A percentile compares a stretch with the other conserved stretches of the same genome.
Evolutionary conservation across 2,888 invertebrate species (phyloP).

Genomic region (Zele albiditarsus): DNA sequence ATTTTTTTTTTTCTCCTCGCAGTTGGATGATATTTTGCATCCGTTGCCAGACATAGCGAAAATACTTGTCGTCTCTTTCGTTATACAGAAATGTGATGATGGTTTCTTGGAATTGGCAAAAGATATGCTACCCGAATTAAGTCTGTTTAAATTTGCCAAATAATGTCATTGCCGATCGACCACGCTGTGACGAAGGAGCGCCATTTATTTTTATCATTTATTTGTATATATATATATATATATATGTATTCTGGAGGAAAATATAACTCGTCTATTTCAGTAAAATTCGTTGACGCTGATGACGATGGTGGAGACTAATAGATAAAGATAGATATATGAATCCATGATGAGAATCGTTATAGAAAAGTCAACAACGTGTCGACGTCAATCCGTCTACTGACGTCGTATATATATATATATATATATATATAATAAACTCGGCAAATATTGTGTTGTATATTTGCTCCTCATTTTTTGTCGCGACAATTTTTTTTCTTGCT

Average conservation of each 20-base stretch:
- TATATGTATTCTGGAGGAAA: background rate
- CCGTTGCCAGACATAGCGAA: background rate
- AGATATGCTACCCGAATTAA: background rate
- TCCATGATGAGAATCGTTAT: slow-evolving; percentile 1
- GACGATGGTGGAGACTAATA: background rate
- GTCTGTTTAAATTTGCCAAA: slow-evolving; percentile 12
- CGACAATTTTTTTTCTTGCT: slow-evolving; percentile 9
- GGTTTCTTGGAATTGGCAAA: slow-evolving; percentile 5
- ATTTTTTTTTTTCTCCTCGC: background rate
- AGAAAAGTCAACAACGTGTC: slow-evolving; percentile 7
- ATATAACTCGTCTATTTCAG: background rate
- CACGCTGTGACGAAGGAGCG: slow-evolving; percentile 6
- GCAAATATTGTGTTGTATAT: slow-evolving; percentile 26
- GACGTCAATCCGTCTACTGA: slow-evolving; percentile 34
- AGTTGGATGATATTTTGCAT: background rate
- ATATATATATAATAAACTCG: background rate
- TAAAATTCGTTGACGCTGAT: background rate
- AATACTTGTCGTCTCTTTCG: background rate
- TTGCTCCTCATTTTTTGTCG: background rate
- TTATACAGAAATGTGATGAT: background rate
- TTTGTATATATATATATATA: background rate
- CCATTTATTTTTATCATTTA: slow-evolving; percentile 36
- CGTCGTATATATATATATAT: background rate
- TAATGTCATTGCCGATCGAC: slow-evolving; percentile 24
- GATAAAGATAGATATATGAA: background rate